Base-by-base conservation (phyloP, 2,797 vertebrate species). In the Todus mexicanus region DNA sequence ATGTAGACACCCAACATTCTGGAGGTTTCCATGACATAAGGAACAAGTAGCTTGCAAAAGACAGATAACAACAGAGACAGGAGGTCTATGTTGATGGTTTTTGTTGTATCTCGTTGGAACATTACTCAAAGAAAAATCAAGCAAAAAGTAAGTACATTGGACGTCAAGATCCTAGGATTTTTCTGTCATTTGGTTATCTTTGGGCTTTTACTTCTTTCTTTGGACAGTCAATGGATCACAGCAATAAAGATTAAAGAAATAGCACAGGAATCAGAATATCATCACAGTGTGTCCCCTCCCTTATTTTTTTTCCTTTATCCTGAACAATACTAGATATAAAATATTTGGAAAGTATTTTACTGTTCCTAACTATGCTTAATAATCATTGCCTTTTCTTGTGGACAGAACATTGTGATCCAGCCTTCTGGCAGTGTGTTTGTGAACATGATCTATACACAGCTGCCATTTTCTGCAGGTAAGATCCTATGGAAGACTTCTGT, bases 391-490 rank as follows among this genome's bases (percentile, higher is more conserved):
- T 74, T 68, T 57, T 84, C 15, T 63, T 91, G 51, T 69, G 47
- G 27, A 53, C 95, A 99, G 98, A 97, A 98, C 27, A 91, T 99
- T 77, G 95, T 95, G 48, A 97, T 99, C 94, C 98, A 98, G 61
- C 82, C 98, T 83, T 97, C 95, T 2, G 98, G 98, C 25, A 98
- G 97, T 60, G 98, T 98, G 29, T 98, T 98, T 87, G 95, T 99
- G 84, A 98, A 99, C 84, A 98, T 96, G 92, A 97, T 98, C 90
- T 98, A 98, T 57, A 98, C 98, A 38, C 98, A 98, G 92, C 92
- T 99, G 73, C 98, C 99, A 0, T 77, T 98, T 71, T 98, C 98
- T 53, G 96, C 98, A 94, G 98, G 98, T 99, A 84, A 96, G 96
- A 90, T 87, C 33, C 54, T 69, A 42, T 68, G 50, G 21, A 65